Conservation (phyloP, 2,113 vertebrate species). For the Tachuris rubrigastra region DNA sequence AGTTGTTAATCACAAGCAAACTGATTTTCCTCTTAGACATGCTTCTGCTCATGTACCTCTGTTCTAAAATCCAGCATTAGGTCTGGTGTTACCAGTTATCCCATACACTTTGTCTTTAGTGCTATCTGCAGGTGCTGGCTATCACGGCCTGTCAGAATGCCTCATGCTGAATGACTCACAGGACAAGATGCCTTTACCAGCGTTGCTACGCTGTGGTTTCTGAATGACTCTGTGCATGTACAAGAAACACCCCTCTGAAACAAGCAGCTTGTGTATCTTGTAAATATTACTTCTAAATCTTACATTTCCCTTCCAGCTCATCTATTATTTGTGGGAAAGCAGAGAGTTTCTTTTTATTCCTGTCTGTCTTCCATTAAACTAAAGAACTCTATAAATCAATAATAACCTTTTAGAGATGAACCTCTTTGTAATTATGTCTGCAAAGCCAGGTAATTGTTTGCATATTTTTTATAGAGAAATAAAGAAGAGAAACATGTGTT, state of each 20-base stretch:
- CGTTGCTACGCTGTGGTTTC: background rate
- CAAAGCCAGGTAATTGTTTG: conserved; percentile 78
- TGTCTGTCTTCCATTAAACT: conserved; percentile 77
- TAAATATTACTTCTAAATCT: conserved; percentile 68
- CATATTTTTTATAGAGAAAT: conserved; percentile 76
- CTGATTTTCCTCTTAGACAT: background rate
- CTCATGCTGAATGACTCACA: background rate
- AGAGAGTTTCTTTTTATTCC: conserved; percentile 54
- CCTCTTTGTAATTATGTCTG: conserved; percentile 75
- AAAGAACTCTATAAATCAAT: conserved; percentile 75
- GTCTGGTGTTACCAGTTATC: background rate
- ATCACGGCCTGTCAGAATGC: background rate
- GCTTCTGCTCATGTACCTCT: background rate
- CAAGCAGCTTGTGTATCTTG: background rate
- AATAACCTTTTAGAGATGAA: conserved; percentile 77
- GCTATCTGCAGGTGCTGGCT: background rate
- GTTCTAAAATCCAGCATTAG: background rate
- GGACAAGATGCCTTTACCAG: background rate
- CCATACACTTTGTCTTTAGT: background rate
- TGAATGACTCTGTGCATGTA: background rate
- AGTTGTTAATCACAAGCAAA: background rate
- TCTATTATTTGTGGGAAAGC: conserved; percentile 56
- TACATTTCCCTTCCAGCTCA: conserved; percentile 62
- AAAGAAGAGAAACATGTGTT: conserved; percentile 61
- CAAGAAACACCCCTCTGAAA: conserved; percentile 8